Base-by-base conservation (phyloP, 2,113 vertebrate species). In the Etia nguti region DNA sequence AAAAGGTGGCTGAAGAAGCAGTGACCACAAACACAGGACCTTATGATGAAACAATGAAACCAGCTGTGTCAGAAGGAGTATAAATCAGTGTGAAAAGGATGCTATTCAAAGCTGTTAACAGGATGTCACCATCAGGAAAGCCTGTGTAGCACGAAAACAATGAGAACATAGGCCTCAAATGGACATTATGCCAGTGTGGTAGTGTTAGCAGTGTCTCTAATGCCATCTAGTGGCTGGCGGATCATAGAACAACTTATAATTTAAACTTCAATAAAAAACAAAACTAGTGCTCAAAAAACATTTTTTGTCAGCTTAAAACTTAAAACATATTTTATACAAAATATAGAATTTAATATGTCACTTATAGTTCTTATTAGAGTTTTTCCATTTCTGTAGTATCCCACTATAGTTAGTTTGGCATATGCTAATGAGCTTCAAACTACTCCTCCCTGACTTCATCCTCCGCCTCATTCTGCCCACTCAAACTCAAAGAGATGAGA, bases 71-170 rank as follows among this genome's bases (percentile, higher is more conserved):
- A 43, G 65, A 34, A 70, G 13, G 12, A 70, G 65, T 43, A 15
- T 16, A 70, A 1, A 3, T 15, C 50, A 52, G 8, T 52, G 50
- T 20, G 50, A 52, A 52, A 52, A 52, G 65, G 65, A 70, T 70
- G 7, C n/a, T 43, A 1, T 70, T 24, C 6, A 70, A 70, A 70
- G 24, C 38, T 43, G 65, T 43, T 68, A 68, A 68, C 0, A 43
- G n/a, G 36, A 70, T 43, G 0, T 43, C 38, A 68, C 62, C 20
- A 41, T 9, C 62, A 0, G 20, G 12, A 70, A 41, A 43, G 65
- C 36, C 41, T 0, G 2, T 1, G 15, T 0, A 26, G 41, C 0
- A 73, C 0, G 3, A n/a, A 43, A 46, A 46, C 46, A 10, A 46
- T 73, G 5, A 46, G 0, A 46, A 16, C 4, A 18, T 1, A 41